These are phyloP conservation scores for Seira ritae DNA, from an alignment of 2,888 invertebrate species.

Conservation along the genomic window DNA sequence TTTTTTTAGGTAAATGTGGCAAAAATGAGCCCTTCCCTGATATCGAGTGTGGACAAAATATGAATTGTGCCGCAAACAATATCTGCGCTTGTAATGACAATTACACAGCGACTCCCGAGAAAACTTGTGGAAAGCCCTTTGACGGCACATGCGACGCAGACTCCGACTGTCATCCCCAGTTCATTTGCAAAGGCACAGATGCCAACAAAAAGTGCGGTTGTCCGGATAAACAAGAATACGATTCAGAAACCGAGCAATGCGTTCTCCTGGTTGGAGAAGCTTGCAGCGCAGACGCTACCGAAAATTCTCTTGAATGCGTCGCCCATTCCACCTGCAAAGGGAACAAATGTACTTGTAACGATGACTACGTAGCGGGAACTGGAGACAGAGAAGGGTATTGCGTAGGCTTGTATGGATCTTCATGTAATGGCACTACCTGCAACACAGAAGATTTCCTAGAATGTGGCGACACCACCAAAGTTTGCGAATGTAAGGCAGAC, in stretches of 20 bases:
- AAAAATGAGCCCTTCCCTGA: neutral
- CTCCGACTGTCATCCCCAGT: conserved; percentile 31
- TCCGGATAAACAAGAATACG: neutral
- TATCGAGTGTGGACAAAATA: neutral
- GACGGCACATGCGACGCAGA: neutral
- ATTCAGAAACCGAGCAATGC: neutral
- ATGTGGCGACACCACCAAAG: neutral
- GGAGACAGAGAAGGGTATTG: neutral
- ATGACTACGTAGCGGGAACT: neutral
- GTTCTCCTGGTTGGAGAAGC: neutral
- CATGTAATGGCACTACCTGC: neutral
- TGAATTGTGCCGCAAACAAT: neutral
- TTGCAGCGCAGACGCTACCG: neutral
- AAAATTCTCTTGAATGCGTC: neutral
- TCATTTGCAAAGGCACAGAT: neutral
- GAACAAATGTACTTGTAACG: neutral
- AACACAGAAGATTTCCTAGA: neutral
- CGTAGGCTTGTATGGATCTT: neutral
- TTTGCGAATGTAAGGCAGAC: conserved; percentile 12
- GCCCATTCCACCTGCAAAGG: neutral
- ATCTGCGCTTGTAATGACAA: conserved; percentile 13
- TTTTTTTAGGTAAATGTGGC: conserved; percentile 11
- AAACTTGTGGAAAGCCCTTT: conserved; percentile 6
- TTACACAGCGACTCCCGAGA: neutral
- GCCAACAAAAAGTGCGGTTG: neutral